Conservation (phyloP, 2,113 vertebrate species). For the Naja naja region DNA sequence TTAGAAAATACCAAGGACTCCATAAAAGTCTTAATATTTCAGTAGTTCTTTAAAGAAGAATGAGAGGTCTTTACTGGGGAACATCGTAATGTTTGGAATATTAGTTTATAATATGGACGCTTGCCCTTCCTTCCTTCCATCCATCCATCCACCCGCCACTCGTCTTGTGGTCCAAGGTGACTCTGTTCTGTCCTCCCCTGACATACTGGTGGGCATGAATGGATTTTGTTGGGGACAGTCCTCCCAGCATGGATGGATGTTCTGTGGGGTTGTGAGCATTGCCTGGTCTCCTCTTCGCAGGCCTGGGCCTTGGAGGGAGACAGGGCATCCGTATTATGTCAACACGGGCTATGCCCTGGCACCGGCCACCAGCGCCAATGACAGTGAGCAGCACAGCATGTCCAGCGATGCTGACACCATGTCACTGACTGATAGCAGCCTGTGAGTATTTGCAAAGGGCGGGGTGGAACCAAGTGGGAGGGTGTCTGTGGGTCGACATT, state of each 20-base stretch:
- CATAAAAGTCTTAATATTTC: neutral
- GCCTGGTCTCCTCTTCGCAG: slow-evolving; percentile 55
- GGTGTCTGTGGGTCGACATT: neutral
- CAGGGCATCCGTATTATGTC: slow-evolving; percentile 91
- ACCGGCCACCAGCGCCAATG: slow-evolving; percentile 93
- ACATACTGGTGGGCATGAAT: neutral
- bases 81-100: neutral
- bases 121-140: neutral
- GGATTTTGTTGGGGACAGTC: neutral
- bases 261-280: neutral
- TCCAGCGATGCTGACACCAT: slow-evolving; percentile 96
- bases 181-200: neutral
- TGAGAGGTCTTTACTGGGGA: neutral
- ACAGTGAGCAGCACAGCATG: slow-evolving; percentile 99
- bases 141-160: neutral
- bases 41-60: neutral
- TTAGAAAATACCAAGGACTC: neutral
- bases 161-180: neutral
- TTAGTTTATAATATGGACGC: neutral
- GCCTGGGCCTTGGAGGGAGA: slow-evolving; percentile 85
- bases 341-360: slow-evolving; percentile 92
- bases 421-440: slow-evolving; percentile 94
- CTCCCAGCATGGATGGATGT: neutral
- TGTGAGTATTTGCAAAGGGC: slow-evolving; percentile 67
- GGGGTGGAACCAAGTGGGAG: neutral